Evolutionary conservation across 2,888 invertebrate species (phyloP).

Genomic region (Polia nebulosa): DNA sequence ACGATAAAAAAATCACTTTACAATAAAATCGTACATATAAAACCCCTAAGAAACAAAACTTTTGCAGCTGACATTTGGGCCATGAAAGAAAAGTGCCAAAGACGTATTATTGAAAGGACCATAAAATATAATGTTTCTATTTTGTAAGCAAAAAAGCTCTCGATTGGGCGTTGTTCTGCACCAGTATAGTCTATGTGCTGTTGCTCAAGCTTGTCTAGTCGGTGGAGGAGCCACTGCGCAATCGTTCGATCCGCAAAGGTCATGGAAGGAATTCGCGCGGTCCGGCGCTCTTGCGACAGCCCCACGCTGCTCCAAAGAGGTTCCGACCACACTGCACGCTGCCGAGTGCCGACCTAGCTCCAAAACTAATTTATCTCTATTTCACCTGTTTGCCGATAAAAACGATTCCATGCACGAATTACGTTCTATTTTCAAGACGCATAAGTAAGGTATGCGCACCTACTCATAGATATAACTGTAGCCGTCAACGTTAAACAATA

Average conservation of each 20-base stretch:
- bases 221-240: slow-evolving; percentile 87
- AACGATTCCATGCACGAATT: slow-evolving; percentile 43
- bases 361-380: slow-evolving; percentile 67
- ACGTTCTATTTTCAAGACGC: slow-evolving; percentile 33
- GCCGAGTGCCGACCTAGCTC: slow-evolving; percentile 60
- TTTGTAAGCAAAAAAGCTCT: slow-evolving; percentile 1
- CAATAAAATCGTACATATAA: neutral
- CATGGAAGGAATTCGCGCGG: slow-evolving; percentile 90
- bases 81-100: neutral
- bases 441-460: slow-evolving; percentile 3
- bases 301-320: slow-evolving; percentile 79
- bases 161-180: slow-evolving; percentile 39
- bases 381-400: slow-evolving; percentile 63
- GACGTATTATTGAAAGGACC: neutral
- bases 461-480: slow-evolving; percentile 31
- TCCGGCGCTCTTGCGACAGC: slow-evolving; percentile 88
- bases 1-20: neutral
- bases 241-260: slow-evolving; percentile 90
- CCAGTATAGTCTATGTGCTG: slow-evolving; percentile 78
- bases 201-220: slow-evolving; percentile 89
- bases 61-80: neutral
- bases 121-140: neutral
- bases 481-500: slow-evolving; percentile 68
- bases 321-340: slow-evolving; percentile 72
- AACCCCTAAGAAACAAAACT: neutral